A percentile compares a stretch with the other conserved stretches of the same genome.
Evolutionary conservation across 2,888 invertebrate species (phyloP).

Genomic region (Drosophila macrospina): DNA sequence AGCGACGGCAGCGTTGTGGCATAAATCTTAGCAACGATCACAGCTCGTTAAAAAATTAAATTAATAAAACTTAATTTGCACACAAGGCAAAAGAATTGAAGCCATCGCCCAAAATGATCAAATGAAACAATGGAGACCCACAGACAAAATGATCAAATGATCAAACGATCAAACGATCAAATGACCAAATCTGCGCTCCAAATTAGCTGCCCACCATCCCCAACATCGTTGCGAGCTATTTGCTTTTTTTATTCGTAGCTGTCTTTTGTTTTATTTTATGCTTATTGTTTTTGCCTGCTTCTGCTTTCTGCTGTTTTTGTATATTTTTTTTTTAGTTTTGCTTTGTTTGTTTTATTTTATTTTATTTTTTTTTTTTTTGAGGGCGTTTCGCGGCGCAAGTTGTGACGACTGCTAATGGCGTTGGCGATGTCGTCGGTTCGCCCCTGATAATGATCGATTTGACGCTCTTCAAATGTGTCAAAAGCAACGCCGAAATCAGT

Average conservation of each 20-base stretch:
- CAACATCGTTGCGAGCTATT: constrained; percentile 33
- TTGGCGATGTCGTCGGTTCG: constrained; percentile 41
- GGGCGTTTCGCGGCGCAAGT: constrained; percentile 60
- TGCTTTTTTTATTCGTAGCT: constrained; percentile 11
- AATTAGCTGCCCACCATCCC: constrained; percentile 72
- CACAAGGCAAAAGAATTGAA: constrained; percentile 49
- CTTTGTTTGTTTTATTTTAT: neutral
- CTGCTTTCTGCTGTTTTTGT: constrained; percentile 3
- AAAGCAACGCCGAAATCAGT: constrained; percentile 56
- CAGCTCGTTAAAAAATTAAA: constrained; percentile 78
- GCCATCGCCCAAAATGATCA: constrained; percentile 19
- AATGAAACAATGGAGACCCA: constrained; percentile 53
- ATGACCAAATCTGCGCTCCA: constrained; percentile 71
- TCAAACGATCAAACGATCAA: constrained; percentile 2
- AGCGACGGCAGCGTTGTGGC: constrained; percentile 20
- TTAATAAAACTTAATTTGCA: constrained; percentile 79
- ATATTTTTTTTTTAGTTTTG: neutral
- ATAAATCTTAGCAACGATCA: constrained; percentile 70
- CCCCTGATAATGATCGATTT: constrained; percentile 71
- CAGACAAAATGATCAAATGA: constrained; percentile 59
- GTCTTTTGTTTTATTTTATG: constrained; percentile 13
- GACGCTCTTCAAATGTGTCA: constrained; percentile 67
- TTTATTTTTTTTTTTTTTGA: constrained; percentile 33
- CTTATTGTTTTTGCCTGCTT: neutral
- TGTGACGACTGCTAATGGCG: constrained; percentile 46